phyloP scores from a whole-genome alignment of 2,888 invertebrate genomes.

The Rhagium mordax region DNA sequence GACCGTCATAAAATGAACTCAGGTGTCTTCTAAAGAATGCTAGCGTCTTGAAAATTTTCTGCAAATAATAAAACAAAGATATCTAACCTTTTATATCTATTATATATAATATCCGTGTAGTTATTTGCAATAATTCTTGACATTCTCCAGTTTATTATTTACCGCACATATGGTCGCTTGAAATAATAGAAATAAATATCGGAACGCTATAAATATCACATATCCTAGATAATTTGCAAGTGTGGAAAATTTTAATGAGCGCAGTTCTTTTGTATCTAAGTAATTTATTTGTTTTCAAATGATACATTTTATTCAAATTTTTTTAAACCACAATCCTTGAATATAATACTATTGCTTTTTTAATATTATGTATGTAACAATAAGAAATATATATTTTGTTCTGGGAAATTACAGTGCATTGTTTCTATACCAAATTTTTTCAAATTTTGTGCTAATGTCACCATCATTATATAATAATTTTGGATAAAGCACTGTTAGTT shows the following conservation, averaged over 20 bases:
- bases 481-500: no score
- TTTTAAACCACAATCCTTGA: no score
- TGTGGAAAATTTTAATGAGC: background rate
- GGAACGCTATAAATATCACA: background rate
- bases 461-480: no score
- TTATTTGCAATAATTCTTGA: conserved; percentile 15
- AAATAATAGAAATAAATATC: conserved; percentile 6
- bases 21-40: conserved; percentile 62
- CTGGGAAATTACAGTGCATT: no score
- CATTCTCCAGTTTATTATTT: conserved; percentile 22
- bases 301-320: no score
- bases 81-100: conserved; percentile 28
- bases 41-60: conserved; percentile 47
- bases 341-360: no score
- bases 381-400: no score
- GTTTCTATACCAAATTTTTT: no score
- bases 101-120: conserved; percentile 4
- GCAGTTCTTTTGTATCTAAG: background rate
- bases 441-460: no score
- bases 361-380: no score
- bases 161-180: background rate
- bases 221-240: background rate
- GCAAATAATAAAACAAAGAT: conserved; percentile 54
- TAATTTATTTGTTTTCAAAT: background rate
- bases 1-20: conserved; percentile 63